Evolutionary conservation across 64 coral and sea anemone species (phyloP).

Genomic region (Acropora tenuis): DNA sequence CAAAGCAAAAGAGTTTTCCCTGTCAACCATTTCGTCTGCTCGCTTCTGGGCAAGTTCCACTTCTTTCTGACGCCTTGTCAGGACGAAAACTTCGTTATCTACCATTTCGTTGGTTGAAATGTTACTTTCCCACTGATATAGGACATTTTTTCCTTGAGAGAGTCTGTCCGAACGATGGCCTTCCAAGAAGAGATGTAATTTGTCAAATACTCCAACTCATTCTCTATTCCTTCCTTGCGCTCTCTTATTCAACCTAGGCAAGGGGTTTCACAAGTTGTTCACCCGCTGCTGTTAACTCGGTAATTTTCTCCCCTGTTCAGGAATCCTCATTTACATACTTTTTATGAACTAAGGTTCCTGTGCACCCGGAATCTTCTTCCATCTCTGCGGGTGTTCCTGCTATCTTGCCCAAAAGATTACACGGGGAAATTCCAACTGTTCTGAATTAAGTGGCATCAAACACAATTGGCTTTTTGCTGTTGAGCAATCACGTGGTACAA

Average conservation of each 20-base stretch:
- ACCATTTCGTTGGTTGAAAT: neutral
- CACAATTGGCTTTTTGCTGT: neutral
- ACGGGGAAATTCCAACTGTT: neutral
- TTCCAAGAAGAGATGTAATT: conserved; percentile 20
- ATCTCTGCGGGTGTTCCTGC: neutral
- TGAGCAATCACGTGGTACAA: no score
- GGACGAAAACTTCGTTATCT: neutral
- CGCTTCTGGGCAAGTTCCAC: neutral
- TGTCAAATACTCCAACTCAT: conserved; percentile 14
- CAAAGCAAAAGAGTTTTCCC: neutral
- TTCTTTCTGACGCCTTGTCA: neutral
- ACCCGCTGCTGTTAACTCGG: neutral
- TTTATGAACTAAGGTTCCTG: conserved; percentile 13
- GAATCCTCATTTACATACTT: neutral
- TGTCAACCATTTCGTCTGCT: neutral
- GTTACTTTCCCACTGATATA: conserved; percentile 7
- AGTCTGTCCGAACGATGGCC: conserved; percentile 11
- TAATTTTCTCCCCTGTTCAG: neutral
- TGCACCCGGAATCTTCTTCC: conserved; percentile 13
- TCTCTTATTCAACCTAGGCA: neutral
- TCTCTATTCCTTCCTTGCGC: neutral
- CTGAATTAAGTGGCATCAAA: conserved; percentile 31
- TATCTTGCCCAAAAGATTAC: neutral
- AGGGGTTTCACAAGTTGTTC: neutral
- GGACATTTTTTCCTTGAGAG: neutral